A percentile compares a stretch with the other conserved stretches of the same genome.
These are phyloP conservation scores for Rhizomys pruinosus DNA, from an alignment of 2,113 vertebrate species.

Conservation along the genomic window DNA sequence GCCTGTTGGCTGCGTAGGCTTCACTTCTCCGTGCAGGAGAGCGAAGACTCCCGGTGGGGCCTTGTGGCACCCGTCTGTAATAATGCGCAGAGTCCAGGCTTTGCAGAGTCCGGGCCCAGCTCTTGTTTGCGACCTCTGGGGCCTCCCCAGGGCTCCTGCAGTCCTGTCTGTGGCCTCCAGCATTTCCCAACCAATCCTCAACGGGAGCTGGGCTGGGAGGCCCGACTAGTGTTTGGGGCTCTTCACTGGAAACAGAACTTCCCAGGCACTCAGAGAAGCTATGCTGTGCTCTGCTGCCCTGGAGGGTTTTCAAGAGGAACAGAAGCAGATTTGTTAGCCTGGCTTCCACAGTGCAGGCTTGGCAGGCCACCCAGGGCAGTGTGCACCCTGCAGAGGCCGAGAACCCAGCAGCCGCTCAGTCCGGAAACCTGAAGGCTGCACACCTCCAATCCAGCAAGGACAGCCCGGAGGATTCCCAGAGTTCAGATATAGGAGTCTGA, in stretches of 20 bases:
- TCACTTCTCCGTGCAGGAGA: accelerated
- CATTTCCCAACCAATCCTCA: background rate
- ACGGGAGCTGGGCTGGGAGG: accelerated
- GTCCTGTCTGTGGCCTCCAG: accelerated
- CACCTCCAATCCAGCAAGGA: too few relatives aligned
- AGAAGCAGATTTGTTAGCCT: too few relatives aligned
- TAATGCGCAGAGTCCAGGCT: background rate
- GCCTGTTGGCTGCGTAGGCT: accelerated
- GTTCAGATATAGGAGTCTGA: too few relatives aligned
- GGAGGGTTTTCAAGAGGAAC: background rate
- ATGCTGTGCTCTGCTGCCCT: too few relatives aligned
- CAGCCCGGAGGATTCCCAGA: too few relatives aligned
- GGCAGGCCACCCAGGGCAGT: background rate
- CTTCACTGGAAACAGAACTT: background rate
- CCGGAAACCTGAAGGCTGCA: background rate
- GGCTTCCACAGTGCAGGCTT: background rate
- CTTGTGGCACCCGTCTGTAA: accelerated
- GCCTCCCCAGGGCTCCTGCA: accelerated
- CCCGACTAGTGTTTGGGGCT: too few relatives aligned
- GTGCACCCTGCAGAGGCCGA: too few relatives aligned
- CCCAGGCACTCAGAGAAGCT: background rate
- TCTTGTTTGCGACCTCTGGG: accelerated
- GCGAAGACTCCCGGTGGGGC: accelerated
- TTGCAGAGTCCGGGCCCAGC: too few relatives aligned
- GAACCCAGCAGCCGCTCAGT: too few relatives aligned